Conservation (phyloP, 53 echinoderm and acorn worm species). For the Paracentrotus lividus region DNA sequence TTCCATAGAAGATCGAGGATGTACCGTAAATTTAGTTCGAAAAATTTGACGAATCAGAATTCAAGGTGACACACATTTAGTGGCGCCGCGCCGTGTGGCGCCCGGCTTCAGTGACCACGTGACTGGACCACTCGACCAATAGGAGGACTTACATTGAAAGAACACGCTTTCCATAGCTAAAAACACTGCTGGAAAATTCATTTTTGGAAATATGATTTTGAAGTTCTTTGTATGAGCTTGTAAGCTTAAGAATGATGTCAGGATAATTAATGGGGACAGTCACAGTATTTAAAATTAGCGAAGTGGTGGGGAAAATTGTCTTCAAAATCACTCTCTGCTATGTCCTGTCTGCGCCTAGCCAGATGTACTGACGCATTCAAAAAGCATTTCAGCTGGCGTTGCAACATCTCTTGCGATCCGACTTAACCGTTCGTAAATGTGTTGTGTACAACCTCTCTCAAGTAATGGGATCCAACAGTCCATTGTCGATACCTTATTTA, state of each 20-base stretch:
- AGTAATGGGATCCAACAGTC: not conserved
- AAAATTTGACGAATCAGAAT: too few species aligned
- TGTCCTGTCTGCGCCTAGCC: not conserved
- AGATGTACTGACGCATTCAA: not conserved
- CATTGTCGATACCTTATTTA: not conserved
- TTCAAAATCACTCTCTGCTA: not conserved
- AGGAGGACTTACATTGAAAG: not conserved
- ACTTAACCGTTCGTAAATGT: not conserved
- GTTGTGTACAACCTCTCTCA: not conserved
- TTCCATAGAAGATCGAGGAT: too few species aligned
- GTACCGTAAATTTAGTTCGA: too few species aligned
- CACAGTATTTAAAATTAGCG: too few species aligned
- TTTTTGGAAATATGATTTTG: not conserved
- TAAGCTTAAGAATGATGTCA: not conserved
- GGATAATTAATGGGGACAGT: too few species aligned
- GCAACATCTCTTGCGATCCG: not conserved
- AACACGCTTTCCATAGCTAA: not conserved
- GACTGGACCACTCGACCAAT: not conserved
- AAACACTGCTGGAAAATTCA: not conserved
- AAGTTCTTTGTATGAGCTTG: not conserved
- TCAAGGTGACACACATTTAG: not conserved
- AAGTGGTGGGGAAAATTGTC: not conserved
- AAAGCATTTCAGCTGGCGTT: not conserved
- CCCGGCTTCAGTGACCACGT: not conserved
- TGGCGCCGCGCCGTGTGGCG: constrained; percentile 31